A percentile compares a stretch with the other conserved stretches of the same genome.
These are phyloP conservation scores for Syngnathoides biaculeatus DNA, from an alignment of 2,113 vertebrate genomes.

Conservation along the genomic window DNA sequence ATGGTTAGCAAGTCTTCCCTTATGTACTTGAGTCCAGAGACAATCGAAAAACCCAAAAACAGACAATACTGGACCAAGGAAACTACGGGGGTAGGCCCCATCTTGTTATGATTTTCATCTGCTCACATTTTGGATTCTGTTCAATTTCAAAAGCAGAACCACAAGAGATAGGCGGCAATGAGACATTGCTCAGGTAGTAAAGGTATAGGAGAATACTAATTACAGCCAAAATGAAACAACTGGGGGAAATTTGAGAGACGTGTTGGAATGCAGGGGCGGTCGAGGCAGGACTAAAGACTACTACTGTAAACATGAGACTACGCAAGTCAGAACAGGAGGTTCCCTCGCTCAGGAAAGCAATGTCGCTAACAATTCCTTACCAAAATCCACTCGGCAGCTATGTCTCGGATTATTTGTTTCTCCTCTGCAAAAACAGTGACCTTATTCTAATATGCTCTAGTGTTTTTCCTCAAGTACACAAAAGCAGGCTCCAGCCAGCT, in stretches of 20 bases:
- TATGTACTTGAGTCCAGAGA: no score
- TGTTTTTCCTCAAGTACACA: constrained; percentile 19
- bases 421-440: not conserved
- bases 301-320: not conserved
- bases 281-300: not conserved
- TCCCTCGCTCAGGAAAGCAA: not conserved
- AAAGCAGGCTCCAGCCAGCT: constrained; percentile 25
- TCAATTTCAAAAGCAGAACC: not conserved
- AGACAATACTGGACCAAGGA: no score
- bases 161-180: not conserved
- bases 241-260: not conserved
- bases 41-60: no score
- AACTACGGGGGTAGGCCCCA: no score
- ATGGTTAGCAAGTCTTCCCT: no score
- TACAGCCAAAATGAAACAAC: not conserved
- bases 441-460: not conserved
- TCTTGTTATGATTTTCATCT: not conserved
- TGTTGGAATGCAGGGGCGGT: constrained; percentile 18
- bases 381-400: not conserved
- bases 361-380: constrained; percentile 26
- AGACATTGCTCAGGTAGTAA: no score
- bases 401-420: not conserved
- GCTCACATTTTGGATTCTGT: not conserved
- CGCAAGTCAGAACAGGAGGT: constrained; percentile 30
- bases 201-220: not conserved